Conservation (phyloP, 2,888 invertebrate species). For the Desoria tigrina region DNA sequence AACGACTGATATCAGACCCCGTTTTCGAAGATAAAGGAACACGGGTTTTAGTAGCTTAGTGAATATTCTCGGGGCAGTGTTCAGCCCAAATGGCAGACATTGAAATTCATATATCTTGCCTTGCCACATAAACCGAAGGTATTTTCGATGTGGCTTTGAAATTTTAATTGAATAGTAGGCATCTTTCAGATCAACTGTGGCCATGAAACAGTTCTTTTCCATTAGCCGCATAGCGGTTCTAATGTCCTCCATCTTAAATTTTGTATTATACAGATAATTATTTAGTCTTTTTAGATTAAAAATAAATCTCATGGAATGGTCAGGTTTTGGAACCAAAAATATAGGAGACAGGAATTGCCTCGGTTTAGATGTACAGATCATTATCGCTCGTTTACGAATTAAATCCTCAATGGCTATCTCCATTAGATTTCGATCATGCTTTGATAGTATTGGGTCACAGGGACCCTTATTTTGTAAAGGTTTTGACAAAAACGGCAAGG, state of each 20-base stretch:
- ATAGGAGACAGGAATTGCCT: conserved; percentile 9
- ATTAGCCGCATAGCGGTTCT: conserved; percentile 1
- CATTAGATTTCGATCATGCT: neutral
- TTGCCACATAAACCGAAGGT: conserved; percentile 4
- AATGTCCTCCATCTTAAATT: conserved; percentile 15
- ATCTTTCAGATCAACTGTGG: conserved; percentile 8
- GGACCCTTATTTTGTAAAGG: no score
- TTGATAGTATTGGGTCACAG: no score
- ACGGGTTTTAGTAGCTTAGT: conserved; percentile 16
- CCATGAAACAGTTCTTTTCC: neutral
- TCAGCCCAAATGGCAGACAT: conserved; percentile 18
- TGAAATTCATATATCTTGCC: conserved; percentile 8
- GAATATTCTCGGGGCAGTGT: conserved; percentile 13
- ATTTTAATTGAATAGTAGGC: conserved; percentile 7
- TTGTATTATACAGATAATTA: neutral
- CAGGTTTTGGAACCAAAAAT: conserved; percentile 10
- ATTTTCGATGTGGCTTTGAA: neutral
- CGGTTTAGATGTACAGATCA: no score
- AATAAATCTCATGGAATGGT: neutral
- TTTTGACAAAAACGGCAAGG: neutral
- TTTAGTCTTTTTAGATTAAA: conserved; percentile 14
- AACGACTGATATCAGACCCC: neutral
- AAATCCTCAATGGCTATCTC: neutral
- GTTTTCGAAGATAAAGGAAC: neutral
- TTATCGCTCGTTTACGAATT: neutral